Evolutionary conservation across 2,888 invertebrate genomes (phyloP), one percentile per base, ranked within the genome.

Genomic region (Antheraea assamensis): DNA sequence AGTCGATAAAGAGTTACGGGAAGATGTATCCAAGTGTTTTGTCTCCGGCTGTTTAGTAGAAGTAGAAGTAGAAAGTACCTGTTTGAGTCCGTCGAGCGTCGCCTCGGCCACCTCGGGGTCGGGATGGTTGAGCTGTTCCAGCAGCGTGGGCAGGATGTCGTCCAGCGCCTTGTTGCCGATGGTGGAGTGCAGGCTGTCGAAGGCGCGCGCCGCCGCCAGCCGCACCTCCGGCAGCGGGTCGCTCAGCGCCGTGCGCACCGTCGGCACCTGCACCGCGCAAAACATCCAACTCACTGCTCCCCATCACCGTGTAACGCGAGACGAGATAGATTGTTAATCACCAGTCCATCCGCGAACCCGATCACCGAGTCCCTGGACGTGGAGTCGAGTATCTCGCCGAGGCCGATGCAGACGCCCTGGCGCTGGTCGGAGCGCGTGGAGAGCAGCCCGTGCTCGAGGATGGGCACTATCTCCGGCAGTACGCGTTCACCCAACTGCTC

Each of bases 321-420:
- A n/a, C n/a, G n/a, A n/a, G n/a, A n/a, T n/a, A n/a, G n/a, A n/a
- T n/a, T n/a, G 17, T 58, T 17, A 74, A 78, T 81, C 35, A 90
- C 92, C 80, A 94, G 84, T 68, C 94, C 94, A 76, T 94, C 94
- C 3, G 94, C 76, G 83, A 94, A 94, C 82, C 98, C 97, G 68
- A 98, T 94, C 71, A 99, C 98, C 96, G 98, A 98, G 85, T 99
- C 99, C 82, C 97, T 96, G 75, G 98, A 98, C 7, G 99, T 99
- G 72, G 99, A 99, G 8, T 97, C 97, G 97, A 99, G 99, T 85
- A 99, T 99, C 95, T 99, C 99, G 0, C 98, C 98, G 52, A 99
- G 95, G 0, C 99, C 99, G 87, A 99, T 99, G 90, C 99, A 99
- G 15, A 99, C 99, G 79, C 99, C 99, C 92, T 99, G 99, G 24